Base-by-base conservation (phyloP, 1,140 invertebrate species). In the Eriocheir sinensis region DNA sequence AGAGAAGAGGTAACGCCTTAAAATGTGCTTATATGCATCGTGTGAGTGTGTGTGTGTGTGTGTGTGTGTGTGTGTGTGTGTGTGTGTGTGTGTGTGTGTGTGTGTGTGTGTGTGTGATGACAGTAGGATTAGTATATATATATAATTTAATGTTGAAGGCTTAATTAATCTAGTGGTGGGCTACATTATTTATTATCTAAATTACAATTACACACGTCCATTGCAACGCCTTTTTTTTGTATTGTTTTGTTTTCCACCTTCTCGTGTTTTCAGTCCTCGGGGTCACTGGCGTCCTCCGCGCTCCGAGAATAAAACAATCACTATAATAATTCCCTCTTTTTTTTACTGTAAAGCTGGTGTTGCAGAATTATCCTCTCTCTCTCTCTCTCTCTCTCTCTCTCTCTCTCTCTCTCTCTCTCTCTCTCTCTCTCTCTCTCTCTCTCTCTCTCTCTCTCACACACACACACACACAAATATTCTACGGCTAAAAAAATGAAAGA, bases 371-470 rank as follows among this genome's bases (percentile, higher is more conserved):
- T 21, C 2, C 30, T 86, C 83, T 86, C 83, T 86, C 34, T 86
- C 83, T 86, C 83, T 38, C 30, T 38, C 34, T 38, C 34, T 86
- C 83, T 86, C 34, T 86, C 83, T 86, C 83, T 86, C 34, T 86
- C 34, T 36, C 34, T 38, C 34, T 38, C 34, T 38, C 83, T 86
- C 34, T 38, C 83, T 86, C 34, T 38, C 34, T 38, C 30, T 81
- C 79, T 81, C 27, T 81, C 4, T 81, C 79, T 81, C 79, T 27
- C 4, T 81, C 27, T 27, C 27, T 81, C 79, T 81, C 79, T 81
- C 79, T 81, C n/a, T 53, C 48, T 17, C 12, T 53, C n/a, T n/a
- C n/a, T n/a, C n/a, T n/a, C n/a, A n/a, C n/a, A n/a, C n/a, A n/a
- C n/a, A n/a, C 15, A 48, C 15, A 48, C 15, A 48, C 15, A 48